phyloP scores from a whole-genome alignment of 2,888 invertebrate genomes.

The Cheiracanthium punctorium region DNA sequence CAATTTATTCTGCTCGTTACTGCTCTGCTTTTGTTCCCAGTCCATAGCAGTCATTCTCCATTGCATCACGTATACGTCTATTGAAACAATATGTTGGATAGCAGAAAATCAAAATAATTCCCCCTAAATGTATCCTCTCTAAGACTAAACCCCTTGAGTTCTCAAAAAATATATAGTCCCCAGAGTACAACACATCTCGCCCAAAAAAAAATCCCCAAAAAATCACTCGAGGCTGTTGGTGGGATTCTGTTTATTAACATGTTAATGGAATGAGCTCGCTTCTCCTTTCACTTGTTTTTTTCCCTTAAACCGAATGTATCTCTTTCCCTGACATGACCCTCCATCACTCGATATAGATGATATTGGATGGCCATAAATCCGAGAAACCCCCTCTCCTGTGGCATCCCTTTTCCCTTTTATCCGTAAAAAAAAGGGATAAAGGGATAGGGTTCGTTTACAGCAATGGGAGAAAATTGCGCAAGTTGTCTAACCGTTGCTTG shows the following conservation, averaged over 20 bases:
- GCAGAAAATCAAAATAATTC: not conserved
- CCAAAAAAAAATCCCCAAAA: conserved; percentile 30
- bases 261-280: conserved; percentile 49
- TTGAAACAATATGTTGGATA: too few relatives aligned
- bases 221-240: conserved; percentile 35
- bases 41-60: too few relatives aligned
- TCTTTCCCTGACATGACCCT: conserved; percentile 53
- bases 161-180: conserved; percentile 18
- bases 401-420: conserved; percentile 15
- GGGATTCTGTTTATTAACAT: conserved; percentile 69
- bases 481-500: not conserved
- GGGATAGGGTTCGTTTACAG: conserved; percentile 8
- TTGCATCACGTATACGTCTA: too few relatives aligned
- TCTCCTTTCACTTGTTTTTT: conserved; percentile 7
- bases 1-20: too few relatives aligned
- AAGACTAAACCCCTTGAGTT: conserved; percentile 38
- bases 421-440: too few relatives aligned
- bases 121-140: conserved; percentile 23
- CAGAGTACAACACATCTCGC: not conserved
- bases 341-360: conserved; percentile 60
- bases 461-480: conserved; percentile 1
- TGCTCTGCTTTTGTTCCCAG: too few relatives aligned
- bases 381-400: conserved; percentile 6
- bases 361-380: conserved; percentile 63
- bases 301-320: conserved; percentile 47